Conservation (phyloP, 2,888 invertebrate species). For the Archips xylosteana region DNA sequence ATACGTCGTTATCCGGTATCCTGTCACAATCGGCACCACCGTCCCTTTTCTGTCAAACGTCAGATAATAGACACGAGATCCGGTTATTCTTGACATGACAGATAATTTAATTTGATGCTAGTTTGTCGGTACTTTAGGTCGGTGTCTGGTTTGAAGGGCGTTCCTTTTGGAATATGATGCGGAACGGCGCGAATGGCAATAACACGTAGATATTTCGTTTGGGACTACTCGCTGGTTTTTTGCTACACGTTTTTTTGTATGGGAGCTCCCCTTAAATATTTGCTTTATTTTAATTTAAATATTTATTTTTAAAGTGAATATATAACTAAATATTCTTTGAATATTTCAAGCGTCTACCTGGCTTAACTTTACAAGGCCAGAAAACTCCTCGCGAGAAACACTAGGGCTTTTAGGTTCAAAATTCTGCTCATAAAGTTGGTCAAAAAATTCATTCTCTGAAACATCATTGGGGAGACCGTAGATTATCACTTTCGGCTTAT, state of each 20-base stretch:
- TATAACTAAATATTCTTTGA: too few relatives aligned
- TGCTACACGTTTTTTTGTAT: too few relatives aligned
- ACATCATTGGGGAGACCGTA: not conserved
- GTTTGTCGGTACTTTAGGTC: not conserved
- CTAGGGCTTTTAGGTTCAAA: not conserved
- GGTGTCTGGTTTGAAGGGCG: constrained; percentile 3
- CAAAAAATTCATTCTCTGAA: not conserved
- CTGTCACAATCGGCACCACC: not conserved
- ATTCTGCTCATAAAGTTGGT: not conserved
- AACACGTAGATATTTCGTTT: not conserved
- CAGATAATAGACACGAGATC: not conserved
- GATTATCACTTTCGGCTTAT: not conserved
- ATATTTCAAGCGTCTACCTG: too few relatives aligned
- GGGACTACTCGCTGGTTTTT: not conserved
- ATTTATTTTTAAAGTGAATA: too few relatives aligned
- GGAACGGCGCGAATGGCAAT: not conserved
- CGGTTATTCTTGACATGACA: constrained; percentile 17
- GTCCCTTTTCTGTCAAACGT: constrained; percentile 26
- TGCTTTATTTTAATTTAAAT: too few relatives aligned
- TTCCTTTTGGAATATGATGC: not conserved
- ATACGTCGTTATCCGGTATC: constrained; percentile 11
- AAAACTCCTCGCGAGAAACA: not conserved
- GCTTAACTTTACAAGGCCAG: not conserved
- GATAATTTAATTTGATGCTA: constrained; percentile 21
- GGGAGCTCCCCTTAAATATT: too few relatives aligned